Evolutionary conservation across 1,140 invertebrate genomes (phyloP).

Genomic region (Scylla paramamosain): DNA sequence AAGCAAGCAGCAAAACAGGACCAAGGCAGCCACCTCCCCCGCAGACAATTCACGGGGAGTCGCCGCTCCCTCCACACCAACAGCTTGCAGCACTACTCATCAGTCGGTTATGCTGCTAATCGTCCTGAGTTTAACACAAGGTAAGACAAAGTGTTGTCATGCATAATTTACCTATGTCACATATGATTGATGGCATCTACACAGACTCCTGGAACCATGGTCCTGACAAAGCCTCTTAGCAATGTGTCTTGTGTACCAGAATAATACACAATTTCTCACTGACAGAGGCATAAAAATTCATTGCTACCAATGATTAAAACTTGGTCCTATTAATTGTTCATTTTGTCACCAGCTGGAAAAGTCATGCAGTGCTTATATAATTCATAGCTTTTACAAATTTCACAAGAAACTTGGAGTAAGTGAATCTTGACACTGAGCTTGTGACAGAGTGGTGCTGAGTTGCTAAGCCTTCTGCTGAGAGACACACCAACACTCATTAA

Average conservation of each 20-base stretch:
- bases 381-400: not conserved
- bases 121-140: constrained; percentile 50
- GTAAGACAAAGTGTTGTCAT: not conserved
- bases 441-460: not conserved
- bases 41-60: not conserved
- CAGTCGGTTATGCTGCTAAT: constrained; percentile 52
- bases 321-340: not conserved
- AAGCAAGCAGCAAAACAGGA: not conserved
- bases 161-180: not conserved
- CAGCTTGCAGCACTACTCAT: constrained; percentile 41
- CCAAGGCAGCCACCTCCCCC: not conserved
- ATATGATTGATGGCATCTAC: too few relatives aligned
- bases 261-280: too few relatives aligned
- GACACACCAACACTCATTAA: not conserved
- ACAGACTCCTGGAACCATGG: too few relatives aligned
- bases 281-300: too few relatives aligned
- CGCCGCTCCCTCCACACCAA: not conserved
- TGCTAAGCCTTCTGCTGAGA: not conserved
- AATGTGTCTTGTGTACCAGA: too few relatives aligned
- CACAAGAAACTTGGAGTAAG: not conserved
- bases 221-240: too few relatives aligned
- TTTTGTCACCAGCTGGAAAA: not conserved
- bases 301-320: not conserved
- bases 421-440: not conserved
- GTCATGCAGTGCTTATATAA: not conserved